Conservation (phyloP, 2,797 vertebrate species). For the Danio tinwini region DNA sequence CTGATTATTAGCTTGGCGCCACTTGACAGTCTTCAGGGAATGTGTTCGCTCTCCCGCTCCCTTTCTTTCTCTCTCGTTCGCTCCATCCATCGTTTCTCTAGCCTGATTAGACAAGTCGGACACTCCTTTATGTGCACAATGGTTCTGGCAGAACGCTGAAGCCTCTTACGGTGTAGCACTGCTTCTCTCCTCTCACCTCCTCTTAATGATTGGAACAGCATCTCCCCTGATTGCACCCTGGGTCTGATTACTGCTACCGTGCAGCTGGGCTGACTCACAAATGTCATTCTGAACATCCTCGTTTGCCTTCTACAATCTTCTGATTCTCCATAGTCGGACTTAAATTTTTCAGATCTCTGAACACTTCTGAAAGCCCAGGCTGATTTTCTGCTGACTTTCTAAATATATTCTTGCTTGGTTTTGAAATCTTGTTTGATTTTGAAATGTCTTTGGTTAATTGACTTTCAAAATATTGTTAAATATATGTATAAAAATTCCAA, state of each 20-base stretch:
- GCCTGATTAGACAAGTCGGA: constrained; percentile 85
- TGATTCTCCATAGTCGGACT: not conserved
- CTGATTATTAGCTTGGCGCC: constrained; percentile 91
- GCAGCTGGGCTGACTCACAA: constrained; percentile 78
- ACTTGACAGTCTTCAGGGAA: constrained; percentile 85
- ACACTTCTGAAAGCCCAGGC: too few species aligned
- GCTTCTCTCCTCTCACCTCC: constrained; percentile 63
- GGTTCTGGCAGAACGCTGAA: constrained; percentile 77
- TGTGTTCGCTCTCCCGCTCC: constrained; percentile 67
- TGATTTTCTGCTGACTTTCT: not conserved
- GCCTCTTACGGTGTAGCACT: constrained; percentile 70
- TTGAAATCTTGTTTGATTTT: constrained; percentile 29
- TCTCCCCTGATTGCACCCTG: constrained; percentile 85
- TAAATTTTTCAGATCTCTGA: not conserved
- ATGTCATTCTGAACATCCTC: constrained; percentile 73
- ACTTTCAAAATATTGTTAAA: not conserved
- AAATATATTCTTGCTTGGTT: not conserved
- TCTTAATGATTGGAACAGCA: constrained; percentile 85
- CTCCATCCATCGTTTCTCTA: constrained; percentile 59
- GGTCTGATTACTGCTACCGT: constrained; percentile 81
- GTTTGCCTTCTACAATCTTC: constrained; percentile 30
- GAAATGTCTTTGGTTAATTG: not conserved
- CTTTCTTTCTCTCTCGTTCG: constrained; percentile 20
- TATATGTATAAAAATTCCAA: not conserved
- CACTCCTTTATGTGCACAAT: constrained; percentile 76